A percentile compares a stretch with the other conserved stretches of the same genome.
These are phyloP conservation scores for Brenthis hecate DNA, from an alignment of 2,888 invertebrate genomes.

Conservation along the genomic window DNA sequence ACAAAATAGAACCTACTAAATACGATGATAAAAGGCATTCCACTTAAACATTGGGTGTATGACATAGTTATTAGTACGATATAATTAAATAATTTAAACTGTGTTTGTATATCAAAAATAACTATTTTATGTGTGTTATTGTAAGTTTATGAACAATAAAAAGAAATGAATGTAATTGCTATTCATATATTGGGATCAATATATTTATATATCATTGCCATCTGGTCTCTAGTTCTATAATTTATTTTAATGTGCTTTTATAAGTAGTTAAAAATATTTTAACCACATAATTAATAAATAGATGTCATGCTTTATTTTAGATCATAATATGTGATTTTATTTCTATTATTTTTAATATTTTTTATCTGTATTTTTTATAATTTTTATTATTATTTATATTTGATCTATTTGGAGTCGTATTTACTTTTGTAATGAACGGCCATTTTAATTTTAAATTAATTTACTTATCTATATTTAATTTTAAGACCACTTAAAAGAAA, in stretches of 20 bases:
- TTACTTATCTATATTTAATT: no score
- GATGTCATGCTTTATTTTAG: conserved; percentile 9
- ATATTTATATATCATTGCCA: background rate
- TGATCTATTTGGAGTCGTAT: no score
- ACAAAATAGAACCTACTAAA: no score
- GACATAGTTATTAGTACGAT: no score
- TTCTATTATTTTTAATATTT: background rate
- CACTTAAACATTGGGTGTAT: no score
- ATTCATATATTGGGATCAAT: background rate
- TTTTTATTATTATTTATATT: no score
- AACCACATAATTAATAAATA: conserved; percentile 4
- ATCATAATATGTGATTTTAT: conserved; percentile 16
- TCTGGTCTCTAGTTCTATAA: background rate
- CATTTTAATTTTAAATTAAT: background rate
- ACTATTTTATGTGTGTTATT: background rate
- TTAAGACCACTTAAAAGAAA: no score
- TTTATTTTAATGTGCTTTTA: background rate
- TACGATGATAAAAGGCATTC: no score
- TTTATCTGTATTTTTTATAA: background rate
- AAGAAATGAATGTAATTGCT: no score
- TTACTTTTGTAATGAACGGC: background rate
- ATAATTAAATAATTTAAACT: no score
- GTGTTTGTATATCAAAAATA: background rate
- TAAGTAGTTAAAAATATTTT: conserved; percentile 4
- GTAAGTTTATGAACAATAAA: background rate